phyloP scores from a whole-genome alignment of 2,113 vertebrate genomes.

The Paramisgurnus dabryanus region DNA sequence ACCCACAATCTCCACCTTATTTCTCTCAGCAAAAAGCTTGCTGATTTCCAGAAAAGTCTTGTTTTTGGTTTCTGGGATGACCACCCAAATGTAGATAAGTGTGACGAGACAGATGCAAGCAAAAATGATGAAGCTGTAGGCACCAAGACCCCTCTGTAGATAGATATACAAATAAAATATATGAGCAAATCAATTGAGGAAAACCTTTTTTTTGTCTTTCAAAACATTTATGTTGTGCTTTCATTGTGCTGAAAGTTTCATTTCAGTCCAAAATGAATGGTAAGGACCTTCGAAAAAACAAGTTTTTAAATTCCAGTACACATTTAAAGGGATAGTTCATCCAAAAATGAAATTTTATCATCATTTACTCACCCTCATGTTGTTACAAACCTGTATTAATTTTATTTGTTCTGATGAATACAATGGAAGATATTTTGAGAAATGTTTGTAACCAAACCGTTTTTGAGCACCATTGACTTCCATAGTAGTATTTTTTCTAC shows the following conservation, averaged over 20 bases:
- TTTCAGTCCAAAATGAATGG: background rate
- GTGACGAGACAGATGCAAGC: slow-evolving; percentile 79
- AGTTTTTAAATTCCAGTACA: background rate
- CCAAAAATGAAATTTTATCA: too few relatives aligned
- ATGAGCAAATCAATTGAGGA: background rate
- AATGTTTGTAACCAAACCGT: too few relatives aligned
- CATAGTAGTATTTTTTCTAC: too few relatives aligned
- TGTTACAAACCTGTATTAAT: too few relatives aligned
- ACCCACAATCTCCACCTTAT: slow-evolving; percentile 73
- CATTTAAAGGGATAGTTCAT: too few relatives aligned
- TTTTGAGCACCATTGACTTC: too few relatives aligned
- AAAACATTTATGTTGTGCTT: background rate
- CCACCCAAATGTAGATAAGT: slow-evolving; percentile 79
- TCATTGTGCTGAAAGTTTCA: background rate
- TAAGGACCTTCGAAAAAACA: slow-evolving; percentile 10
- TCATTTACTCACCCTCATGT: too few relatives aligned
- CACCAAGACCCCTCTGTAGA: slow-evolving; percentile 77
- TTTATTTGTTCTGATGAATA: too few relatives aligned
- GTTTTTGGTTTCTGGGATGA: slow-evolving; percentile 90
- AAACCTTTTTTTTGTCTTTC: background rate
- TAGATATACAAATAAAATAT: slow-evolving; percentile 19
- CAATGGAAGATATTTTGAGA: too few relatives aligned
- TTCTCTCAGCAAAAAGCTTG: slow-evolving; percentile 83
- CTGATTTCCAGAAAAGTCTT: slow-evolving; percentile 91
- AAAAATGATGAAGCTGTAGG: slow-evolving; percentile 89